Conservation (phyloP, 2,888 invertebrate genomes). For the Chirona hameri region DNA sequence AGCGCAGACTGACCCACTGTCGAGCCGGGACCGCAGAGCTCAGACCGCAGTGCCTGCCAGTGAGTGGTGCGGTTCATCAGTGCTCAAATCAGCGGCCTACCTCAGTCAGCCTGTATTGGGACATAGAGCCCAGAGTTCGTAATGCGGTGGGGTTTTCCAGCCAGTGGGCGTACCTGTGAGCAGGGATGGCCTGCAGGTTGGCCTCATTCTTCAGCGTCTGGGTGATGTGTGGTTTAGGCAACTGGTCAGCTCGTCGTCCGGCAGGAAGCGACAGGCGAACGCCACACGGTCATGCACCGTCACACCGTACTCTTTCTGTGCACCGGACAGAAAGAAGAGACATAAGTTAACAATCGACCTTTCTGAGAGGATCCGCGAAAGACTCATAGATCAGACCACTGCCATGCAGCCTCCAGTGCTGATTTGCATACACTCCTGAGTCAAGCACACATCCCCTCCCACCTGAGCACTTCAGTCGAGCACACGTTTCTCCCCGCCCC, state of each 20-base stretch:
- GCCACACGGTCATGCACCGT: conserved; percentile 83
- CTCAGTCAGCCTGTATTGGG: too few relatives aligned
- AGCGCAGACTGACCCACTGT: too few relatives aligned
- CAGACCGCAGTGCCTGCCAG: too few relatives aligned
- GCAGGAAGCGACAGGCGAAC: conserved; percentile 81
- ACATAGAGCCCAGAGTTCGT: too few relatives aligned
- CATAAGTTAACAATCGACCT: neutral
- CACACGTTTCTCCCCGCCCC: too few relatives aligned
- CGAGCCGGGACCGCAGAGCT: too few relatives aligned
- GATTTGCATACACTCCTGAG: too few relatives aligned
- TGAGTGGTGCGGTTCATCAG: too few relatives aligned
- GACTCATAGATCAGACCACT: too few relatives aligned
- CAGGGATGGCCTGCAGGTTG: conserved; percentile 75
- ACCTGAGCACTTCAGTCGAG: neutral
- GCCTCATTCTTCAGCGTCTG: conserved; percentile 69
- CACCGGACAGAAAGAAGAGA: neutral
- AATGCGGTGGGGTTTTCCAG: too few relatives aligned
- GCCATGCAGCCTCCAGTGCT: too few relatives aligned
- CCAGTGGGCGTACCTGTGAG: conserved; percentile 56
- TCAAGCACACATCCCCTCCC: neutral
- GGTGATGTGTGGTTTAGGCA: conserved; percentile 69
- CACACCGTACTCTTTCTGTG: conserved; percentile 75
- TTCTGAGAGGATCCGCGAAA: too few relatives aligned
- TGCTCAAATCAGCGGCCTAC: neutral
- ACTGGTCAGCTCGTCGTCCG: conserved; percentile 72